phyloP scores from a whole-genome alignment of 2,113 vertebrate genomes.

The Martes martes region DNA sequence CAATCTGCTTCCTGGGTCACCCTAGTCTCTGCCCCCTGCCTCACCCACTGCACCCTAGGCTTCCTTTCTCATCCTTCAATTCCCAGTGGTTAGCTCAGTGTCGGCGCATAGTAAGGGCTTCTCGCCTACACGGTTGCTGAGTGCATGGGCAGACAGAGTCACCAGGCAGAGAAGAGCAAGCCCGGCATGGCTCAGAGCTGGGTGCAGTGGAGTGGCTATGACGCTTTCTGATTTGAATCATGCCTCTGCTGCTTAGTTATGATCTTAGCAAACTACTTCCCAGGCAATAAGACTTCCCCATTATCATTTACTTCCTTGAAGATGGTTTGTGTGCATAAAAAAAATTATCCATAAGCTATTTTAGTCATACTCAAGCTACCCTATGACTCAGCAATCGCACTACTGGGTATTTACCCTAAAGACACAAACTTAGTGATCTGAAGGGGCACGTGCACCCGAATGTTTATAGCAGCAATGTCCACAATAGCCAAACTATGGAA shows the following conservation, averaged over 20 bases:
- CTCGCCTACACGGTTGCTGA: background rate
- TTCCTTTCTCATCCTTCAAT: background rate
- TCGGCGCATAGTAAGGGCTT: background rate
- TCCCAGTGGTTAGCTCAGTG: background rate
- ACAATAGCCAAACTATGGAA: too few species aligned
- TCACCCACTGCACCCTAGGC: background rate
- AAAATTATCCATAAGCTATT: background rate
- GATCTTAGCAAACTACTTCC: background rate
- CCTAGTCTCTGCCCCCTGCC: background rate
- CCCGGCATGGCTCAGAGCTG: background rate
- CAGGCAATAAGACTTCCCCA: background rate
- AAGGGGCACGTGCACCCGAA: too few species aligned
- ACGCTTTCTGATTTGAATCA: background rate
- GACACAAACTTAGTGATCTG: too few species aligned
- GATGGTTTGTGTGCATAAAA: background rate
- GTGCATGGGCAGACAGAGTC: too few species aligned
- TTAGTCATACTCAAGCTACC: background rate
- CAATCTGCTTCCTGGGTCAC: background rate
- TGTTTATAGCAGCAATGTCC: too few species aligned
- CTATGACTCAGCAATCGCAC: too few species aligned
- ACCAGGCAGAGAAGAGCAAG: background rate
- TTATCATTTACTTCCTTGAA: background rate
- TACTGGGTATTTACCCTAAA: too few species aligned
- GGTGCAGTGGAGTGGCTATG: background rate
- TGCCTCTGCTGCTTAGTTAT: background rate